Evolutionary conservation across 2,113 vertebrate genomes (phyloP).

Genomic region (Onychorhynchus coronatus): DNA sequence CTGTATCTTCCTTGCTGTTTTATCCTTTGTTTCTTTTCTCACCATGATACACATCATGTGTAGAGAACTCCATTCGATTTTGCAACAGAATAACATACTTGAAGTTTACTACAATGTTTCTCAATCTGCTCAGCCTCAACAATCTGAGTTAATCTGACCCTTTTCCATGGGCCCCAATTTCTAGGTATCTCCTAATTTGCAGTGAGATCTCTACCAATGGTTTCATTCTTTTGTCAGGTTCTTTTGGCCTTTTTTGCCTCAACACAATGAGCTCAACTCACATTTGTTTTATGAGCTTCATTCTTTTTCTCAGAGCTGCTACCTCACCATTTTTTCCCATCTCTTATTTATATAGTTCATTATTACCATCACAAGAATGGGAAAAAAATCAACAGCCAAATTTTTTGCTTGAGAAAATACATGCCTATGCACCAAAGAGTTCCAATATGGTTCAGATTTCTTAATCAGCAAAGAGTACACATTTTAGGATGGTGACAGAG

Average conservation of each 20-base stretch:
- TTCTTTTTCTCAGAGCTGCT: neutral
- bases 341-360: neutral
- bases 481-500: neutral
- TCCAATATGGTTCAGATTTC: neutral
- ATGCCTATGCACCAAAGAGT: neutral
- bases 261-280: neutral
- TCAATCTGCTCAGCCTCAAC: neutral
- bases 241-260: neutral
- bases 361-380: neutral
- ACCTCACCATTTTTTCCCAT: neutral
- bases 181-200: neutral
- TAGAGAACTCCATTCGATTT: neutral
- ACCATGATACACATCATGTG: neutral
- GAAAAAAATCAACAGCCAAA: neutral
- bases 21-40: neutral
- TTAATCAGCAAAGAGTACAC: neutral
- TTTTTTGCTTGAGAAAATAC: neutral
- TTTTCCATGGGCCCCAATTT: neutral
- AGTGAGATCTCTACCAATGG: neutral
- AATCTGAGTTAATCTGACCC: neutral
- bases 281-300: neutral
- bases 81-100: neutral
- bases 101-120: neutral
- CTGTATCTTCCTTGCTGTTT: neutral
- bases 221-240: neutral